Evolutionary conservation across 1,140 invertebrate species (phyloP), one percentile per base, ranked within the genome.

Genomic region (Danaus melanippus): DNA sequence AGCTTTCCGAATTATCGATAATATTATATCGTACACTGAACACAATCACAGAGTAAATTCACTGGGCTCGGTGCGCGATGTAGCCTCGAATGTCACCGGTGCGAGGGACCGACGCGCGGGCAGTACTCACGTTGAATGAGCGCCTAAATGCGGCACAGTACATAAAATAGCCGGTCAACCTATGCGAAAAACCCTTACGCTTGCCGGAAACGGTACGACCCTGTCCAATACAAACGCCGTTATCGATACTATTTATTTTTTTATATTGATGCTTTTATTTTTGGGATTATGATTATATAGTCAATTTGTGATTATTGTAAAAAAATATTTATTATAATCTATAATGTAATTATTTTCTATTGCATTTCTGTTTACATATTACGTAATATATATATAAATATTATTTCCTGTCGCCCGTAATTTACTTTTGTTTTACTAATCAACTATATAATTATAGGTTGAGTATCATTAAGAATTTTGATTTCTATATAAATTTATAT

Each of bases 141-240:
- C 76, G 70, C 83, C 78, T 63, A 83, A 83, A 77, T 76, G 80
- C 75, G 70, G 78, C 71, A 74, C 76, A 55, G 78, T 79, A 82
- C 70, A 79, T 86, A 71, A 86, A 86, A 86, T 86, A 86, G 78
- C 75, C 79, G 69, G 71, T 79, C 75, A 74, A 81, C 77, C 72
- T 79, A 82, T 75, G 83, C 83, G 79, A 86, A 86, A 32, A 85
- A 81, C 82, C 80, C 78, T 83, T 82, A 76, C 79, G 77, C 64
- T 66, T 66, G 70, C 64, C 64, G 73, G 71, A 79, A 76, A 72
- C 68, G 67, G 69, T 71, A 69, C 71, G 66, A 71, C 76, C 73
- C 70, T 66, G 60, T 1, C 60, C 63, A 71, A 74, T 70, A 74
- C 67, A 71, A 68, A 71, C 21, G 21, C 21, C 21, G 21, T 32